Evolutionary conservation across 1,140 invertebrate species (phyloP).

Genomic region (Heliconius hermathena): DNA sequence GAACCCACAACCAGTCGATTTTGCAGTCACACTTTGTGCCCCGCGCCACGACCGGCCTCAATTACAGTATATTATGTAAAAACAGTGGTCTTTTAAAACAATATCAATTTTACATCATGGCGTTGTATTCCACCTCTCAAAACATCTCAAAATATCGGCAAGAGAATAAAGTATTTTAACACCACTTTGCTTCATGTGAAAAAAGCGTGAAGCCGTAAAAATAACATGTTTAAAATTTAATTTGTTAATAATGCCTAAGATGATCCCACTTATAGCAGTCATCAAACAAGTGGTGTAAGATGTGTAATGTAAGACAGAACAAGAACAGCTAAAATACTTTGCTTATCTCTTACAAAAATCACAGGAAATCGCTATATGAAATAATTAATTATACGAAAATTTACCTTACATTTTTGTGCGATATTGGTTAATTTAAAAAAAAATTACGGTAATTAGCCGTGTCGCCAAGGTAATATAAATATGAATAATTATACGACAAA

Average conservation of each 20-base stretch:
- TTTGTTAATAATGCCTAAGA: neutral
- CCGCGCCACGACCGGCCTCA: too few relatives aligned
- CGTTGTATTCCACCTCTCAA: too few relatives aligned
- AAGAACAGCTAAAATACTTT: neutral
- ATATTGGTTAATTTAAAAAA: constrained; percentile 1
- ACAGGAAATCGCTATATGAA: neutral
- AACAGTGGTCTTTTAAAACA: neutral
- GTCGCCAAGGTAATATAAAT: neutral
- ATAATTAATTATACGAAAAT: neutral
- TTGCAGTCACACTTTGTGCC: too few relatives aligned
- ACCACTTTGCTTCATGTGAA: too few relatives aligned
- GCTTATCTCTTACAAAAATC: constrained; percentile 18
- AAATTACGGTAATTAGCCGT: neutral
- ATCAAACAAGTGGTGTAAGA: neutral
- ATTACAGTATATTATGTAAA: neutral
- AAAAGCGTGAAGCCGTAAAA: too few relatives aligned
- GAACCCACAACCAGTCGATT: too few relatives aligned
- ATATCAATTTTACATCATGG: too few relatives aligned
- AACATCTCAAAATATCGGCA: too few relatives aligned
- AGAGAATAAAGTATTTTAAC: too few relatives aligned
- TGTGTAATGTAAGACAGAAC: neutral
- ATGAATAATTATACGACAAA: too few relatives aligned
- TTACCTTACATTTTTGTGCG: neutral
- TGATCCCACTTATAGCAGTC: neutral
- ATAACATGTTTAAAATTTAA: neutral